Evolutionary conservation across 2,888 invertebrate species (phyloP).

Genomic region (Resseliella maxima): DNA sequence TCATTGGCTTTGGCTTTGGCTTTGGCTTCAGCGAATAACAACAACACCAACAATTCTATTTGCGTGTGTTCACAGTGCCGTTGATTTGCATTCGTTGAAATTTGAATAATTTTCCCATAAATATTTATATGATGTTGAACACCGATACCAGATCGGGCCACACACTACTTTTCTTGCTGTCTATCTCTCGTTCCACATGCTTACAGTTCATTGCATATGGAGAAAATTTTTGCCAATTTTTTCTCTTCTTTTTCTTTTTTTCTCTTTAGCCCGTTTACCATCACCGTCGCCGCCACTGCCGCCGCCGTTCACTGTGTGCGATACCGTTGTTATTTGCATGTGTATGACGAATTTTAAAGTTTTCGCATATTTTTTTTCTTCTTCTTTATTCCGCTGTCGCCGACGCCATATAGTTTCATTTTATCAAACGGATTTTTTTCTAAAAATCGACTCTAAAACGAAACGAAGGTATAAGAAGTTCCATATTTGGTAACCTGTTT

Average conservation of each 20-base stretch:
- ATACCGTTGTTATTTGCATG: conserved; percentile 9
- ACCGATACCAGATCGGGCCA: background rate
- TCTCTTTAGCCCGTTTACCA: no score
- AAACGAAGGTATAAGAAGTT: conserved; percentile 13
- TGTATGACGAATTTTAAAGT: conserved; percentile 52
- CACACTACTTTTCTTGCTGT: conserved; percentile 8
- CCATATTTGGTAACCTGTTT: conserved; percentile 48
- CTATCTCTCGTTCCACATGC: conserved; percentile 1
- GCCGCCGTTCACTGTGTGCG: background rate
- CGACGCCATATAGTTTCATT: background rate
- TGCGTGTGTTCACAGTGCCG: conserved; percentile 18
- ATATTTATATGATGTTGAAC: conserved; percentile 55
- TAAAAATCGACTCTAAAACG: background rate
- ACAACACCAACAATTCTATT: background rate
- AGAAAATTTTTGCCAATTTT: background rate
- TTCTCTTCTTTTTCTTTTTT: background rate
- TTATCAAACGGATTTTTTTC: no score
- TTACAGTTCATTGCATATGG: conserved; percentile 30
- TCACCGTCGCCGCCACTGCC: no score
- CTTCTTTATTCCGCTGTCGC: background rate
- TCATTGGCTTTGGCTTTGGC: background rate
- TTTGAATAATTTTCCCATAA: conserved; percentile 55
- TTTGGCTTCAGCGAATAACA: background rate
- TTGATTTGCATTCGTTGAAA: conserved; percentile 38
- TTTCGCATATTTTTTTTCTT: background rate